Evolutionary conservation across 2,888 invertebrate genomes (phyloP), one percentile per base, ranked within the genome.

Genomic region (Flabesymbios commensalis): DNA sequence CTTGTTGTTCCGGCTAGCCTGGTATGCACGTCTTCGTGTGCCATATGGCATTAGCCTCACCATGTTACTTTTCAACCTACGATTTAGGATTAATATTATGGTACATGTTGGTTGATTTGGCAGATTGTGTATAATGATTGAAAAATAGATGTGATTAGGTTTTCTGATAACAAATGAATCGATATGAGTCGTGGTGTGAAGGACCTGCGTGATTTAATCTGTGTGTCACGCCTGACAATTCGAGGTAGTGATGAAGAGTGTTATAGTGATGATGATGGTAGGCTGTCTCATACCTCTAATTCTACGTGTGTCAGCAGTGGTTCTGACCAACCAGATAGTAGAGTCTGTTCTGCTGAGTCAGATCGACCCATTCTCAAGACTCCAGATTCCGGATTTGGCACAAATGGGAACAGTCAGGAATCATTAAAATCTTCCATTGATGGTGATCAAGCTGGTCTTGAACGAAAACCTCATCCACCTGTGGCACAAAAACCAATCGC

Each of bases 131-230:
- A 19, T 22, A 17, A 39, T 14, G 3, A 26, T 48, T 48, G 14
- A 28, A 26, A 22, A 33, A 42, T 36, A 26, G 29, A 29, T 42
- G 29, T 33, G 26, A n/a, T 4, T 33, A 33, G 19, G 17, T 26
- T 22, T 54, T 42, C 29, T 19, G 3, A 26, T 42, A 10, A 39
- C 10, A 10, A 43, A 19, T 19, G 24, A 33, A 54, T 49, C 19
- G 69, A 47, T 19, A 80, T 81, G 81, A 80, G 80, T 68, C 68
- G 81, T 57, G 78, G 81, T 47, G 75, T 80, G 1, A 70, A 74
- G 58, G 82, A 82, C 67, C 69, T 82, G 33, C 71, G 81, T 24
- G 81, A 82, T 47, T 59, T 82, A 54, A 79, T 82, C 52, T 79
- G 79, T 73, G 80, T 82, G 24, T 82, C 82, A 28, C 65, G 82